Conservation (phyloP, 1,140 invertebrate species). For the Lasaia peninsularis region DNA sequence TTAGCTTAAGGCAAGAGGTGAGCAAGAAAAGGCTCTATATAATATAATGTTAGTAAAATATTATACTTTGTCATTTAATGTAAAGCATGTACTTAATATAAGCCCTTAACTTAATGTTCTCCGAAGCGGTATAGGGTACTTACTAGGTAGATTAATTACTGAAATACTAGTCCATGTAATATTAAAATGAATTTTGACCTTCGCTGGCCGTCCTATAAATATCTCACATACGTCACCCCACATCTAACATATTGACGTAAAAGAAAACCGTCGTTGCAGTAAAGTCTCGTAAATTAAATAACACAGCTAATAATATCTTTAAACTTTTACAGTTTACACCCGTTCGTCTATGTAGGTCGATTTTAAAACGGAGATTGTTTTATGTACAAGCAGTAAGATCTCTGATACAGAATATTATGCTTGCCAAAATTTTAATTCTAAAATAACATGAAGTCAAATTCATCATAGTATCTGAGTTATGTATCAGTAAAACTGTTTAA, state of each 20-base stretch:
- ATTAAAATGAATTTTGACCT: conserved; percentile 61
- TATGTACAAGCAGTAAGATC: neutral
- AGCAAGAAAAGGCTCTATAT: conserved; percentile 23
- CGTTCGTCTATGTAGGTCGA: neutral
- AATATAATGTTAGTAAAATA: conserved; percentile 11
- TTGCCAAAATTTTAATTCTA: too few species aligned
- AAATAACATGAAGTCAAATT: too few species aligned
- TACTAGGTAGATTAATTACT: conserved; percentile 72
- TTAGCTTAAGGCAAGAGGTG: conserved; percentile 64
- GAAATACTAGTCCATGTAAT: conserved; percentile 76
- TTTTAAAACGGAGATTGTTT: neutral
- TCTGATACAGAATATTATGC: neutral
- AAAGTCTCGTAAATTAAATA: neutral
- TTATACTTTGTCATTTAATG: conserved; percentile 11
- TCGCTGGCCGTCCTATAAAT: conserved; percentile 44
- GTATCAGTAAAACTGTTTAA: too few species aligned
- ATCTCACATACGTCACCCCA: neutral
- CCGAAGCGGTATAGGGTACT: conserved; percentile 75
- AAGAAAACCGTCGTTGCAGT: neutral
- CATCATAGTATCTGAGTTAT: too few species aligned
- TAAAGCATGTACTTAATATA: conserved; percentile 44
- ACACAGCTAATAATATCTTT: neutral
- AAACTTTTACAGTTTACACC: neutral
- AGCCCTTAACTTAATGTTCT: conserved; percentile 64
- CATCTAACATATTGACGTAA: conserved; percentile 2